Base-by-base conservation (phyloP, 2,113 vertebrate species). In the Eonycteris spelaea region DNA sequence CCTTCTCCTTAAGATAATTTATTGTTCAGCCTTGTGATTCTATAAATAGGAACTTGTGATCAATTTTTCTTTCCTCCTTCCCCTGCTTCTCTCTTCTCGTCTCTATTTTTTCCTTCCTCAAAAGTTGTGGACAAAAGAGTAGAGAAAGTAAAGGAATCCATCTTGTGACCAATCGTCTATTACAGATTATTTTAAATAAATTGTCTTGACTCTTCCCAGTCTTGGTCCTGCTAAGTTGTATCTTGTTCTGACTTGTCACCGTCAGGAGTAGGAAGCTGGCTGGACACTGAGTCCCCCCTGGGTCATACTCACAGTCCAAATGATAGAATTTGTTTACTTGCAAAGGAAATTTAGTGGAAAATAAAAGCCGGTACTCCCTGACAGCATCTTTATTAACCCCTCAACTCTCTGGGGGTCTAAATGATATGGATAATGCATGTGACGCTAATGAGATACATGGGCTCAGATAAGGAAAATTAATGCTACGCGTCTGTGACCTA, bases 321-420 rank as follows among this genome's bases (percentile, higher is more conserved):
- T 18, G 90, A 92, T 48, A 90, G 68, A 95, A 45, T 38, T 65
- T 48, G n/a, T 68, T 68, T 65, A 45, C 51, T 82, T 73, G 33
- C 74, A 75, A 90, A 48, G 85, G 59, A 91, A 92, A 92, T 92
- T 73, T 79, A 87, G 59, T 95, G 92, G 86, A 82, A 93, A 93
- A 90, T 24, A 35, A 61, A 92, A 87, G 8, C 59, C 2, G 7
- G 15, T 40, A 5, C 26, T 80, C 33, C 53, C 38, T 63, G 45
- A 92, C 24, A 80, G 67, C 73, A 18, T 65, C 79, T 94, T 67
- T 55, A 45, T 57, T 73, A 35, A 86, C 51, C 43, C 77, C 3
- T 28, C 57, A 48, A 61, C 68, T 43, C 55, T 83, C 43, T 21
- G n/a, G 35, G 22, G 35, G 30, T 13, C 15, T 82, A 7, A 68